Base-by-base conservation (phyloP, 2,888 invertebrate genomes). In the Eupithecia centaureata region DNA sequence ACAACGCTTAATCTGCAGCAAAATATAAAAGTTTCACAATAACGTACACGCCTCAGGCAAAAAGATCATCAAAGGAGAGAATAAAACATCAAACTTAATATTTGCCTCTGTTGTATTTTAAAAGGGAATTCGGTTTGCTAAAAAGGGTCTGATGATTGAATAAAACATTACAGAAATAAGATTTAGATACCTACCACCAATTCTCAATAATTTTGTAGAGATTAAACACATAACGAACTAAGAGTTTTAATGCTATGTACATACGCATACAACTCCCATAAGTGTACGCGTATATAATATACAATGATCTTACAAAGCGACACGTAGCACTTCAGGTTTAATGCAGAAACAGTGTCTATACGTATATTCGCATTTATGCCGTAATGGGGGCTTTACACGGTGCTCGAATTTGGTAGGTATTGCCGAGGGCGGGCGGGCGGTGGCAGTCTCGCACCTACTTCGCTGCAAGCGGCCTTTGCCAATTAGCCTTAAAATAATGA, bases 401-500 rank as follows among this genome's bases (percentile, higher is more conserved):
- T 81, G 82, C 86, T 86, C 83, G 82, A 88, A 87, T 90, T 90
- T 78, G 90, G 90, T 86, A 87, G 90, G 90, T 86, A 87, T 80
- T 83, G 91, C 91, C 91, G 89, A 84, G 89, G 91, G 91, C 90
- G 88, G 86, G 85, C 85, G 86, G 86, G 86, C 85, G 86, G 84
- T 76, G 78, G 82, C 81, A 76, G 83, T 81, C 86, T 89, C 86
- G 85, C 89, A 89, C 89, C 87, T 89, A 88, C 86, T 83, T 80
- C 86, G 86, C 89, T 89, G 91, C 91, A 87, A 91, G 90, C 90
- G 90, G 87, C 90, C 90, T 90, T 85, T 83, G 86, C 93, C 94
- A 93, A 94, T 94, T 94, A 94, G 92, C 92, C 90, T 89, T 90
- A 90, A 91, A 92, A 93, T 93, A 93, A 94, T 93, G 93, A 93